phyloP scores from a whole-genome alignment of 1,140 invertebrate genomes.

The Lethrus apterus region DNA sequence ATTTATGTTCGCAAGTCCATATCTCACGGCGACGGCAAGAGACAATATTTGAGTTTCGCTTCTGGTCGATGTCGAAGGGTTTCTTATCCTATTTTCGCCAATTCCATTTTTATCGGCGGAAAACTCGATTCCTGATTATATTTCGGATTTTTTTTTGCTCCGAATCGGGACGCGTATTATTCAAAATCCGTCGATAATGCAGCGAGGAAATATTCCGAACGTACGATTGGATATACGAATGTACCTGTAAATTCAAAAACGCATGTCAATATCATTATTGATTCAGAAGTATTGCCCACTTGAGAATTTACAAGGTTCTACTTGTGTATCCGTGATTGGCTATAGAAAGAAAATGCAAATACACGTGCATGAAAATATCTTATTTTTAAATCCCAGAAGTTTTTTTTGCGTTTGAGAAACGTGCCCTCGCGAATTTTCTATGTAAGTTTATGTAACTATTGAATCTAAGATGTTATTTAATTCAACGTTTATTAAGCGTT shows the following conservation, averaged over 20 bases:
- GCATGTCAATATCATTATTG: constrained; percentile 15
- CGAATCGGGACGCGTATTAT: constrained; percentile 1
- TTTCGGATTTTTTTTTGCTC: constrained; percentile 9
- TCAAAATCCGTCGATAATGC: neutral
- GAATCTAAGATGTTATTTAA: no score
- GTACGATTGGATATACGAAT: neutral
- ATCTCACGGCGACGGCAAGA: constrained; percentile 21
- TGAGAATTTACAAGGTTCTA: constrained; percentile 10
- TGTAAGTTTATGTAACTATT: no score
- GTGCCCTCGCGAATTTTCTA: no score
- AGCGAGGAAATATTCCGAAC: neutral
- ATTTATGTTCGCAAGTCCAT: constrained; percentile 19
- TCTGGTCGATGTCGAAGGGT: constrained; percentile 17
- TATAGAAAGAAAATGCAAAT: constrained; percentile 1
- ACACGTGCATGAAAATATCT: constrained; percentile 3
- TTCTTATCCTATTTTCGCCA: constrained; percentile 16
- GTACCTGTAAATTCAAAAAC: constrained; percentile 5
- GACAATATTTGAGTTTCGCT: constrained; percentile 27
- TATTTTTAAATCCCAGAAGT: constrained; percentile 6
- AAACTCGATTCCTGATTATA: constrained; percentile 15
- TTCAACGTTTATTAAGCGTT: no score
- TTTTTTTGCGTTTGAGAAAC: constrained; percentile 12
- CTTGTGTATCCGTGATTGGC: constrained; percentile 8
- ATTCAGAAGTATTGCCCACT: constrained; percentile 14
- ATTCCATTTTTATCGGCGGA: constrained; percentile 18